These are phyloP conservation scores for Molossus alvarezi DNA, from an alignment of 2,797 vertebrate genomes.

Conservation along the genomic window DNA sequence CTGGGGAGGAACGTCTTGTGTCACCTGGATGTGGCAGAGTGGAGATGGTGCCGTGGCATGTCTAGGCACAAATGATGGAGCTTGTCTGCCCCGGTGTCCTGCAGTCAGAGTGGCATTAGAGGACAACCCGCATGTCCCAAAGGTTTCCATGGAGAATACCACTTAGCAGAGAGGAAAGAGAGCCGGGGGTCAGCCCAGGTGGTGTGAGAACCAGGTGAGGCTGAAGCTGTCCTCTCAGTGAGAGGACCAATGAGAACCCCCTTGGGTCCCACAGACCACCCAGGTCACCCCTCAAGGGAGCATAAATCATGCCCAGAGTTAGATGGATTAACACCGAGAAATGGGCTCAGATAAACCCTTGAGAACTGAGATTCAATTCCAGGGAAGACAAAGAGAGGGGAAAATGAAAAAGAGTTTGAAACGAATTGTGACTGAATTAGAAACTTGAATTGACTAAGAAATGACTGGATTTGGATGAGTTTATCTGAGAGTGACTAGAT, in stretches of 20 bases:
- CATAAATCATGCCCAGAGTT: background rate
- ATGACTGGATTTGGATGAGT: constrained; percentile 71
- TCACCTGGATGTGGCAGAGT: background rate
- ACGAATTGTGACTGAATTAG: constrained; percentile 65
- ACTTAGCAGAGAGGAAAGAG: background rate
- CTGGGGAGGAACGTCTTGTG: background rate
- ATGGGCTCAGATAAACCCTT: background rate
- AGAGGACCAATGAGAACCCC: background rate
- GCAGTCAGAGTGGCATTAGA: background rate
- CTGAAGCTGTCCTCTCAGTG: background rate
- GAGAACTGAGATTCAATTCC: constrained; percentile 28
- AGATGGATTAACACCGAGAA: background rate
- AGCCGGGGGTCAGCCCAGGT: background rate
- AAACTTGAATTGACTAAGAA: constrained; percentile 68
- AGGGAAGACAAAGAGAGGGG: background rate
- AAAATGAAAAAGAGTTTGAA: constrained; percentile 12
- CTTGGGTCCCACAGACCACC: background rate
- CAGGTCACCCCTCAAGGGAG: background rate
- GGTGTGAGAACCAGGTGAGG: background rate
- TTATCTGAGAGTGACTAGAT: constrained; percentile 76
- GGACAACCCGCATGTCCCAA: background rate
- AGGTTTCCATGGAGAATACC: background rate
- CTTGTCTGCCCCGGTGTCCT: background rate
- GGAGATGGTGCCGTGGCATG: background rate
- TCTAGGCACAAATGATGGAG: background rate